Evolutionary conservation across 1,140 invertebrate species (phyloP).

Genomic region (Heliothis subflexa): DNA sequence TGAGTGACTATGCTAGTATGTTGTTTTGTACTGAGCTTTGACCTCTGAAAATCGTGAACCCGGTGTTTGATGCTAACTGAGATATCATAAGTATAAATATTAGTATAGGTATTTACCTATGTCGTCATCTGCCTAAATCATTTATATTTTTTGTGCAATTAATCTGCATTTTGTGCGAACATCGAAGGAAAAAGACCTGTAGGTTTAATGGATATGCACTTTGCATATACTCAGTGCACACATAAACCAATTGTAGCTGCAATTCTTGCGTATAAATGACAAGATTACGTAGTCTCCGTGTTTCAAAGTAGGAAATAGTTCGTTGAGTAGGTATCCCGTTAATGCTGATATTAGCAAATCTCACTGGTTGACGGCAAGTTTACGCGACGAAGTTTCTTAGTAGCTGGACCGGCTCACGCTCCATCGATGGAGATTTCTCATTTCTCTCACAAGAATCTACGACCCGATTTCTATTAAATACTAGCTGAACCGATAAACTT

Average conservation of each 20-base stretch:
- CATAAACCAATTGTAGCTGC: not conserved
- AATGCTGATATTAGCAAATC: slow-evolving; percentile 49
- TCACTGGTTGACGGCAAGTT: slow-evolving; percentile 10
- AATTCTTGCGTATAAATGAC: slow-evolving; percentile 14
- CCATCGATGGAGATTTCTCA: not conserved
- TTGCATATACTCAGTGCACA: slow-evolving; percentile 4
- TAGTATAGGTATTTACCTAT: no score
- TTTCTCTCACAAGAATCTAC: not conserved
- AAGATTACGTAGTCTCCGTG: slow-evolving; percentile 26
- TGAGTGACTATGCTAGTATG: no score
- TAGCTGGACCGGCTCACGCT: slow-evolving; percentile 7
- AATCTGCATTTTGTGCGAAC: no score
- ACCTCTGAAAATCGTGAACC: no score
- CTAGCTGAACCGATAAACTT: no score
- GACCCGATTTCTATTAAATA: not conserved
- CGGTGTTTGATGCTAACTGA: no score
- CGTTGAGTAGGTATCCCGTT: slow-evolving; percentile 55
- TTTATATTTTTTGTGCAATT: no score
- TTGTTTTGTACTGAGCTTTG: no score
- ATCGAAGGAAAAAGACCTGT: no score
- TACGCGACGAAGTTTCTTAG: slow-evolving; percentile 46
- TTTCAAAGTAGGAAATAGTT: slow-evolving; percentile 61
- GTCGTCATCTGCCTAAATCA: no score
- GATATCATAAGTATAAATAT: no score
- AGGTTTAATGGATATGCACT: no score